Evolutionary conservation across 2,113 vertebrate species (phyloP).

Genomic region (Lagopus muta): DNA sequence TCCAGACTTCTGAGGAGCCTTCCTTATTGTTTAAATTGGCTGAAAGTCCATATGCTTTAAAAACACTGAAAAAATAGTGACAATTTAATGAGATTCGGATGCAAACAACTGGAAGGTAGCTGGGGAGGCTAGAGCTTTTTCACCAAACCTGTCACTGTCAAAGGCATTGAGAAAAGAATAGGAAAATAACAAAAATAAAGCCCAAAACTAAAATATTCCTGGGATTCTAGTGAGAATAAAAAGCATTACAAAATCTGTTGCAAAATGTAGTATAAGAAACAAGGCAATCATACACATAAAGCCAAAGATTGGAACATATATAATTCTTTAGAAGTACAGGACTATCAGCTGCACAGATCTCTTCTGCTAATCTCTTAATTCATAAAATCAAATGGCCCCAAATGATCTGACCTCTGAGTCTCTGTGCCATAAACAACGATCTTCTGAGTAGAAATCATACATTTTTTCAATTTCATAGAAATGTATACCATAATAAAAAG

Average conservation of each 20-base stretch:
- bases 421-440: not conserved
- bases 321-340: not conserved
- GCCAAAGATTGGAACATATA: not conserved
- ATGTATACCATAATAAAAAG: not conserved
- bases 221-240: not conserved
- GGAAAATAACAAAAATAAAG: not conserved
- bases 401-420: not conserved
- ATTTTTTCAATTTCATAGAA: not conserved
- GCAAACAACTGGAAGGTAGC: not conserved
- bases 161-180: not conserved
- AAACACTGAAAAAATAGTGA: not conserved
- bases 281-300: not conserved
- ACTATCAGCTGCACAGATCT: not conserved
- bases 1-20: not conserved
- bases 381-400: not conserved
- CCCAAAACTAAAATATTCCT: not conserved
- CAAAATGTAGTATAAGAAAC: not conserved
- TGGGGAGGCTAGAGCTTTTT: not conserved
- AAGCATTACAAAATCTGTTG: not conserved
- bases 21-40: not conserved
- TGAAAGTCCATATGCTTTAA: not conserved
- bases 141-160: not conserved
- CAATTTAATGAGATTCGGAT: not conserved
- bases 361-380: not conserved
- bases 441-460: not conserved